phyloP scores from a whole-genome alignment of 2,888 invertebrate species.

The Macrosiphum euphorbiae region DNA sequence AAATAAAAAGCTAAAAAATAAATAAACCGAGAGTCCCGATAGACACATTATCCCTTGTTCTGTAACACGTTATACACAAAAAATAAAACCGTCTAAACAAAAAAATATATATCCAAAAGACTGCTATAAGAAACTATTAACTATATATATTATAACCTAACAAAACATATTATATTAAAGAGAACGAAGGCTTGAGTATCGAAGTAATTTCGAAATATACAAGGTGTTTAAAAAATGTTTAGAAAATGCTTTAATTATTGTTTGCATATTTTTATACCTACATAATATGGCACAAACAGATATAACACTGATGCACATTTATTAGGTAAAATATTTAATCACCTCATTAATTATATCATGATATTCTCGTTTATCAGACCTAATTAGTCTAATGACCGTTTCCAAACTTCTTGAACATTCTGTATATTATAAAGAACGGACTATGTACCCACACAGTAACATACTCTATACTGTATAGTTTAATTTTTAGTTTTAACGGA shows the following conservation, averaged over 20 bases:
- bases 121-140: not conserved
- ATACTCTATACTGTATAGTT: not conserved
- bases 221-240: too few species aligned
- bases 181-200: not conserved
- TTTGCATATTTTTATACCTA: too few species aligned
- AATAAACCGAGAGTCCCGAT: not conserved
- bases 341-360: too few species aligned
- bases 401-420: too few species aligned
- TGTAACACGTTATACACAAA: not conserved
- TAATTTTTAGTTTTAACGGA: not conserved
- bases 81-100: not conserved
- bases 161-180: not conserved
- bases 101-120: not conserved
- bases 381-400: too few species aligned
- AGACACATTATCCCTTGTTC: not conserved
- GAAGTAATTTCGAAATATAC: not conserved
- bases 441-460: not conserved
- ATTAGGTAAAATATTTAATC: too few species aligned
- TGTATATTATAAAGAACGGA: not conserved
- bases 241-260: too few species aligned
- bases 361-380: too few species aligned
- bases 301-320: too few species aligned
- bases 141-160: not conserved
- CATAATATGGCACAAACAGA: too few species aligned
- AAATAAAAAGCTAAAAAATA: conserved; percentile 29